Conservation (phyloP, 2,113 vertebrate genomes). For the Bagarius yarrelli region DNA sequence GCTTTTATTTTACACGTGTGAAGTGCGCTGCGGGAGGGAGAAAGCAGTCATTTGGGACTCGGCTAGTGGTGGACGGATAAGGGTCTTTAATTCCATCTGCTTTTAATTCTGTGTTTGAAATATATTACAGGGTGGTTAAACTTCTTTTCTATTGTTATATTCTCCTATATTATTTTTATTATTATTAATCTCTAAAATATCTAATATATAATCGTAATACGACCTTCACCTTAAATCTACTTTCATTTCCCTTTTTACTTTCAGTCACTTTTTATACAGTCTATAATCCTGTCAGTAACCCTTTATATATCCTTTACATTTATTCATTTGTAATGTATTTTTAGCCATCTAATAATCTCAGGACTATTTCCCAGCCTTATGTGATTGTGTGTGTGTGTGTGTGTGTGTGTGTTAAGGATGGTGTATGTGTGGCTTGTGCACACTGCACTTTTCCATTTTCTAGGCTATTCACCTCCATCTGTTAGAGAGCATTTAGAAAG, state of each 20-base stretch:
- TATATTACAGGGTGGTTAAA: too few relatives aligned
- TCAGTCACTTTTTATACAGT: background rate
- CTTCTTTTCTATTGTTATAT: too few relatives aligned
- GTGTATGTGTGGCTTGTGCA: background rate
- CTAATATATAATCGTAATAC: too few relatives aligned
- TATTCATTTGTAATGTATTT: background rate
- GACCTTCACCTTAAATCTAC: background rate
- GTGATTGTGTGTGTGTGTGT: background rate
- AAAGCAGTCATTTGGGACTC: background rate
- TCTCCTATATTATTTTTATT: too few relatives aligned
- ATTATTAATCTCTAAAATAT: too few relatives aligned
- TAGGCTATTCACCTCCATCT: background rate
- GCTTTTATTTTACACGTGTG: background rate
- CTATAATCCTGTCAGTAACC: background rate
- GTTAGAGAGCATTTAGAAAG: background rate
- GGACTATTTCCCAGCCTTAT: background rate
- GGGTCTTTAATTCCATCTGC: slow-evolving; percentile 43
- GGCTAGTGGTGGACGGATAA: slow-evolving; percentile 35
- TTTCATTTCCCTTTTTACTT: background rate
- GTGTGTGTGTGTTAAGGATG: background rate
- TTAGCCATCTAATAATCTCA: too few relatives aligned
- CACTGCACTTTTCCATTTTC: background rate
- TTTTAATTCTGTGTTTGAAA: slow-evolving; percentile 3
- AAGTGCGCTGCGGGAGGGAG: background rate
- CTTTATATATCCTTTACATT: background rate